A percentile compares a stretch with the other conserved stretches of the same genome.
Conservation (phyloP, 2,888 invertebrate species). For the Chironomus tentans region DNA sequence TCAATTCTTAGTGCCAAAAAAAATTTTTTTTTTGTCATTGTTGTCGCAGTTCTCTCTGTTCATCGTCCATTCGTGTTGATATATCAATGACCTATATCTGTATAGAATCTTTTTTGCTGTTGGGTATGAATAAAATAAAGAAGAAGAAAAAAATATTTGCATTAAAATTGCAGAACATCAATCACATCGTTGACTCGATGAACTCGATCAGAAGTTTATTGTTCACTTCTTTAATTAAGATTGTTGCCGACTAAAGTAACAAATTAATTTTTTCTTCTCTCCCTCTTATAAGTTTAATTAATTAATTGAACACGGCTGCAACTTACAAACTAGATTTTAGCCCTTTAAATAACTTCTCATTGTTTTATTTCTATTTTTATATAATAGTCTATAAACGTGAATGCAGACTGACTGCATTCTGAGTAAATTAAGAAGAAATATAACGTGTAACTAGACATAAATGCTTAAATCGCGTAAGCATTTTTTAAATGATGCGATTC, state of each 20-base stretch:
- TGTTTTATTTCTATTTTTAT: slow-evolving; percentile 1
- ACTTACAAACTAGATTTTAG: neutral
- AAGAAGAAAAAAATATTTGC: neutral
- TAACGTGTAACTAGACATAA: neutral
- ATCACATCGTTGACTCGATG: too few relatives aligned
- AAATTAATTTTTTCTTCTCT: too few relatives aligned
- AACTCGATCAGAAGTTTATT: neutral
- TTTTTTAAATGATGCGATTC: neutral
- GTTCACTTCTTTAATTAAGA: neutral
- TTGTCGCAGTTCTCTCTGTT: too few relatives aligned
- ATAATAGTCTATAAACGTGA: neutral
- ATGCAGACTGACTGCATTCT: neutral
- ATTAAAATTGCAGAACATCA: too few relatives aligned
- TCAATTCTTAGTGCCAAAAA: too few relatives aligned
- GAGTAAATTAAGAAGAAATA: neutral
- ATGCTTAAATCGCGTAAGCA: neutral
- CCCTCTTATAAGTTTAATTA: neutral
- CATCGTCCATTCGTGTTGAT: too few relatives aligned
- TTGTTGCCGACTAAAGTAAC: too few relatives aligned
- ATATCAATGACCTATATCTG: too few relatives aligned
- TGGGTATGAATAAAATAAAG: too few relatives aligned
- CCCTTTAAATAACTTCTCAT: slow-evolving; percentile 10
- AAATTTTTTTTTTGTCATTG: too few relatives aligned
- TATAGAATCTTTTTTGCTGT: too few relatives aligned
- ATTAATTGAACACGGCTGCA: neutral